phyloP scores from a whole-genome alignment of 2,797 vertebrate species.

The Xerus rutilus region DNA sequence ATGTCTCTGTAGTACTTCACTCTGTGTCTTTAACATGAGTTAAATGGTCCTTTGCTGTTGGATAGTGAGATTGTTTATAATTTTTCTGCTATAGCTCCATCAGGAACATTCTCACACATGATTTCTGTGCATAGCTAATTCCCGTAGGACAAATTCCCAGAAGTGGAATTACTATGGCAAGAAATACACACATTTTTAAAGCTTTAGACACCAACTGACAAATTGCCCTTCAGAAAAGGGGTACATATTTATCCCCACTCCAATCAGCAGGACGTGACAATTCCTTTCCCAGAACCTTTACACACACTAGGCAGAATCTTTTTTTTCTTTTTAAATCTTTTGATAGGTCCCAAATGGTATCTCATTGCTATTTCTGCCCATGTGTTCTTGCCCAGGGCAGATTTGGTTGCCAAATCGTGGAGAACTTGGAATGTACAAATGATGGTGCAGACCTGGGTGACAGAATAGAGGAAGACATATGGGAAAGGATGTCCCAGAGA shows the following conservation, averaged over 20 bases:
- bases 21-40: constrained; percentile 45
- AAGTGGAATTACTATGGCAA: constrained; percentile 70
- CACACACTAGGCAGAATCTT: constrained; percentile 4
- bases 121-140: constrained; percentile 70
- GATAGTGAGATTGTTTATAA: constrained; percentile 61
- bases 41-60: constrained; percentile 58
- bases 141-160: constrained; percentile 74
- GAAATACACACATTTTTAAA: constrained; percentile 68
- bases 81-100: constrained; percentile 50
- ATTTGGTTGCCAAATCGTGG: constrained; percentile 26
- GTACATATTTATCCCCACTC: background rate
- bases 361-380: constrained; percentile 55
- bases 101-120: constrained; percentile 69
- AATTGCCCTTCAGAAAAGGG: constrained; percentile 49
- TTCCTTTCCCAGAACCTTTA: constrained; percentile 3
- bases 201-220: constrained; percentile 53
- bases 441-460: constrained; percentile 6
- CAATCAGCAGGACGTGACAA: background rate
- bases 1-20: constrained; percentile 45
- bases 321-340: background rate
- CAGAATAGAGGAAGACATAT: constrained; percentile 58
- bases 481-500: constrained; percentile 1
- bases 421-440: constrained; percentile 60
- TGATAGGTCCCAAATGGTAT: background rate
- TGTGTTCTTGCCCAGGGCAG: constrained; percentile 42